Percentiles rank a stretch among this genome's conserved stretches.
phyloP scores from a whole-genome alignment of 2,797 vertebrate species.

The Squalus acanthias region DNA sequence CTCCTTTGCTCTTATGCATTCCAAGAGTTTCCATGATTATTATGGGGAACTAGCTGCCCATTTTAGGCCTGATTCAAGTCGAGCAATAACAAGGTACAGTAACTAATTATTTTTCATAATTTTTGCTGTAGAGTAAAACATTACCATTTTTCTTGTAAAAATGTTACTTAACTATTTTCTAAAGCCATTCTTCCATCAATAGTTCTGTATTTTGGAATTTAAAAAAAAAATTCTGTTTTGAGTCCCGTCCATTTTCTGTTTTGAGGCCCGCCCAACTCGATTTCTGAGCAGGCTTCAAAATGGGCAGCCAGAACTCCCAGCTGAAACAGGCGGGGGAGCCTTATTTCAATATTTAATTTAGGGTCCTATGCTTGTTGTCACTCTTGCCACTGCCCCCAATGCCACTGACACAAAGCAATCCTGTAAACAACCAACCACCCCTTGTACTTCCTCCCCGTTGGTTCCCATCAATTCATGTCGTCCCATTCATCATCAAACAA shows the following conservation, averaged over 20 bases:
- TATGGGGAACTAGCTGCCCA: not conserved
- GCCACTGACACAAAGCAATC: no score
- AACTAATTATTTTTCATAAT: not conserved
- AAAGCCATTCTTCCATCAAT: not conserved
- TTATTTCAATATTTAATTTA: not conserved
- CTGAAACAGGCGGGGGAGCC: not conserved
- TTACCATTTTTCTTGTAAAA: not conserved
- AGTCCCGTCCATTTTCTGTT: not conserved
- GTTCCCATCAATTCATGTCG: no score
- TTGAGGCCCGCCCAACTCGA: not conserved
- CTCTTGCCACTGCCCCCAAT: no score
- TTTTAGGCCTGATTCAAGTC: no score
- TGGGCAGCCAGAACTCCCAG: not conserved
- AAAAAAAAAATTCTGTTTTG: not conserved
- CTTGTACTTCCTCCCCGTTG: no score
- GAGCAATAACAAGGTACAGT: not conserved
- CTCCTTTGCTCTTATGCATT: not conserved
- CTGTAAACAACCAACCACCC: no score
- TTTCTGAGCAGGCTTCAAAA: not conserved
- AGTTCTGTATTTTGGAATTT: not conserved
- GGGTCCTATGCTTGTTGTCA: not conserved
- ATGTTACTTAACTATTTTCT: no score
- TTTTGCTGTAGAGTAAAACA: not conserved
- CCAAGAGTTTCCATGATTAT: constrained; percentile 16
- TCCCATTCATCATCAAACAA: no score